Evolutionary conservation across 2,797 vertebrate species (phyloP), one percentile per base, ranked within the genome.

Genomic region (Centroberyx gerrardi): DNA sequence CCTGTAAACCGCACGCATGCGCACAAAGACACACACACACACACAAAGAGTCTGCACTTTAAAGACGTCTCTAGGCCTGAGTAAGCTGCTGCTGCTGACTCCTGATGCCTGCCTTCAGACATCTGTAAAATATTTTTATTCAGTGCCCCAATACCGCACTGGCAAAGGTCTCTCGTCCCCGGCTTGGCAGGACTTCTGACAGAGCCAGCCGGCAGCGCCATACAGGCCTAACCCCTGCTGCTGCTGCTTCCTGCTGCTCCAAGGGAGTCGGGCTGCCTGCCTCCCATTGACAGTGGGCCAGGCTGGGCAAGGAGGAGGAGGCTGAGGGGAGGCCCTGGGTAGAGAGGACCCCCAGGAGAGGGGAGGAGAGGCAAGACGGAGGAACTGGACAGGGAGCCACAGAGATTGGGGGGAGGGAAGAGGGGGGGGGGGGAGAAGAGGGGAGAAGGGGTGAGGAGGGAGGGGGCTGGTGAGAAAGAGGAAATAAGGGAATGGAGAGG

Each of bases 101-200:
- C 87, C 78, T 51, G 64, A 76, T 73, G 86, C 77, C 90, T 91
- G 88, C 88, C 88, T 94, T 94, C 88, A 92, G 88, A 95, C 92
- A 94, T 92, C 92, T 95, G 94, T 91, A 94, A 94, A 93, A 94
- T 92, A 95, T 94, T 94, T 94, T 92, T 93, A 89, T 94, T 93
- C 88, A 56, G 80, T 89, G 93, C 92, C 87, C 90, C 90, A 90
- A 84, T 92, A 91, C 91, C 87, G 82, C 90, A 90, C 89, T 92
- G 93, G 92, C 93, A 94, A 92, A 94, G 93, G 91, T 91, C 93
- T 95, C 88, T 82, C 74, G 90, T 94, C 88, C 87, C 89, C 91
- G 92, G 91, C 92, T 92, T 96, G 95, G 95, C 95, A 94, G 86
- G 91, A 94, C 92, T 93, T 95, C 94, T 95, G 84, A 94, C 83